Base-by-base conservation (phyloP, 2,888 invertebrate species). In the Erebia epiphron region DNA sequence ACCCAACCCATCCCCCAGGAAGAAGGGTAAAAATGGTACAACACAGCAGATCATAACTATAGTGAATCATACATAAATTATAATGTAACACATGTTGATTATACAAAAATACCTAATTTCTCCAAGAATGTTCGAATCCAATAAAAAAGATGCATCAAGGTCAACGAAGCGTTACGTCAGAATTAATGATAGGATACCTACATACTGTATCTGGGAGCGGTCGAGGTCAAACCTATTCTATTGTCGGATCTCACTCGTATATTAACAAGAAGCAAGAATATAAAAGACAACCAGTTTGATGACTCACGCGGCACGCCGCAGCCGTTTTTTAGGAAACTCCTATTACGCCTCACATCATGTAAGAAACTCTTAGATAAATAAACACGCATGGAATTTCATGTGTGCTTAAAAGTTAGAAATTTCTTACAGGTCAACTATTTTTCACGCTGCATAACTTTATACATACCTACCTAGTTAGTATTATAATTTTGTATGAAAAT, bases 191-290 rank as follows among this genome's bases (percentile, higher is more conserved):
- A 76, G 77, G 75, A 68, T 77, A 77, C 75, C 71, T 79, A 78
- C 56, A 21, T 73, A 66, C 72, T 74, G 74, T 68, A 76, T 75
- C 77, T 83, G 82, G 86, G 84, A 86, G 81, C 76, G 84, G 79
- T 80, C 90, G 86, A 92, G 92, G 92, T 88, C 90, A 86, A 79
- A 89, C 71, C 86, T 80, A 87, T 92, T 91, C 87, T 86, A 90
- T 91, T 90, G 90, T 90, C 77, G 80, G 78, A 80, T 78, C 77
- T 79, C 79, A 72, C 68, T 73, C 52, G 76, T 77, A 78, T 82
- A 71, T n/a, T 68, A 21, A 64, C 60, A 67, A 76, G 72, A 72
- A 70, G 65, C 74, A 74, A 74, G 75, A 77, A 75, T 72, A 75
- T 75, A 73, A 74, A 69, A 76, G 70, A 71, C 71, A 69, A 74